Percentiles rank a stretch among this genome's conserved stretches.
Conservation (phyloP, 2,888 invertebrate genomes). For the Gordius sp. region DNA sequence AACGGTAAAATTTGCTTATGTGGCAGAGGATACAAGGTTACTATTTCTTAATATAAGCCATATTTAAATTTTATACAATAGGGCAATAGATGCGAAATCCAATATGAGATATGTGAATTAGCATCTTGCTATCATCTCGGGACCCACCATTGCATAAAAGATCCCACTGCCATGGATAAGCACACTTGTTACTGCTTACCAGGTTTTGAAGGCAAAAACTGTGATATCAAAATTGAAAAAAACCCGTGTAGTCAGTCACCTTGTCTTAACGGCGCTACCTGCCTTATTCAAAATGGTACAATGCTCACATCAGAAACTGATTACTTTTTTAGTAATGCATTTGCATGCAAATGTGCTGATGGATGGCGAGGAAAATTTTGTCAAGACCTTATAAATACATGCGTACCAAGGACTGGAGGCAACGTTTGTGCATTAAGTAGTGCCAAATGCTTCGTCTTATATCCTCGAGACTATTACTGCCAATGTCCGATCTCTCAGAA, state of each 20-base stretch:
- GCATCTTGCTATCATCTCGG: not conserved
- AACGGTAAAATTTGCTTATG: constrained; percentile 8
- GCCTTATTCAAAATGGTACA: no score
- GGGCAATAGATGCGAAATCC: not conserved
- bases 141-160: not conserved
- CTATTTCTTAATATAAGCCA: not conserved
- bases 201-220: constrained; percentile 87
- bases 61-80: not conserved
- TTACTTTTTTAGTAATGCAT: no score
- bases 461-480: constrained; percentile 8
- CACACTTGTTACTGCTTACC: constrained; percentile 82
- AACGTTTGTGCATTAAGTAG: not conserved
- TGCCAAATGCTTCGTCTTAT: not conserved
- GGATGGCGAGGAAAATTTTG: not conserved
- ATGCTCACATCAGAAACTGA: no score
- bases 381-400: no score
- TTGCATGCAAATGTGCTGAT: not conserved
- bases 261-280: constrained; percentile 76
- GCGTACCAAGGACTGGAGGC: no score
- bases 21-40: not conserved
- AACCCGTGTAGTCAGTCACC: constrained; percentile 55
- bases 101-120: not conserved
- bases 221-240: no score
- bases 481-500: not conserved
- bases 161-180: no score